These are phyloP conservation scores for Corticium candelabrum DNA, from an alignment of 37 sponge, comb jelly and placozoan genomes.

Conservation along the genomic window DNA sequence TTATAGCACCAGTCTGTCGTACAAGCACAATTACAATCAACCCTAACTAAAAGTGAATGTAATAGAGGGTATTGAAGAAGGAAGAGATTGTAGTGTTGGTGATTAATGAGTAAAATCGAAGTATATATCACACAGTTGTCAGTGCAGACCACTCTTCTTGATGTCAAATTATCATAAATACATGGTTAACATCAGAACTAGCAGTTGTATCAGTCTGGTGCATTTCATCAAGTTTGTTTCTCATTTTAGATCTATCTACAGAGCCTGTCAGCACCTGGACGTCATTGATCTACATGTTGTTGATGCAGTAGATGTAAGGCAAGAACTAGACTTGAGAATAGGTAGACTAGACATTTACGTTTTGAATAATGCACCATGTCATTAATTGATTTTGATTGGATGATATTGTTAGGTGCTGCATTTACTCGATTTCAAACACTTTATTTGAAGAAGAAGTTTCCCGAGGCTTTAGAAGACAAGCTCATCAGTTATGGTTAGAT, in stretches of 20 bases:
- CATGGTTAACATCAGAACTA: too few relatives aligned
- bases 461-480: conserved; percentile 57
- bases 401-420: conserved; percentile 55
- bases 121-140: too few relatives aligned
- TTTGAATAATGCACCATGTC: not conserved
- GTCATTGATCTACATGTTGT: conserved; percentile 37
- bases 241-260: conserved; percentile 58
- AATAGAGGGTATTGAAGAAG: too few relatives aligned
- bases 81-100: too few relatives aligned
- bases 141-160: too few relatives aligned
- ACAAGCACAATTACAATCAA: too few relatives aligned
- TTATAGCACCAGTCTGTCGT: too few relatives aligned
- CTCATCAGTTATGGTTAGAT: conserved; percentile 82
- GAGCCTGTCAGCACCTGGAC: conserved; percentile 60
- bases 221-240: not conserved
- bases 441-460: conserved; percentile 55
- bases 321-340: conserved; percentile 90
- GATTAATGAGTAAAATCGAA: too few relatives aligned
- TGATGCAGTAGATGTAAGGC: conserved; percentile 81
- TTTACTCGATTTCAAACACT: conserved; percentile 98
- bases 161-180: too few relatives aligned
- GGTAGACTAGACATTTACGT: conserved; percentile 32
- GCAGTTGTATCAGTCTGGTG: too few relatives aligned
- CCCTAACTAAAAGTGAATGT: too few relatives aligned
- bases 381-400: not conserved